These are phyloP conservation scores for Eospalax fontanierii DNA, from an alignment of 2,797 vertebrate genomes.

Conservation along the genomic window DNA sequence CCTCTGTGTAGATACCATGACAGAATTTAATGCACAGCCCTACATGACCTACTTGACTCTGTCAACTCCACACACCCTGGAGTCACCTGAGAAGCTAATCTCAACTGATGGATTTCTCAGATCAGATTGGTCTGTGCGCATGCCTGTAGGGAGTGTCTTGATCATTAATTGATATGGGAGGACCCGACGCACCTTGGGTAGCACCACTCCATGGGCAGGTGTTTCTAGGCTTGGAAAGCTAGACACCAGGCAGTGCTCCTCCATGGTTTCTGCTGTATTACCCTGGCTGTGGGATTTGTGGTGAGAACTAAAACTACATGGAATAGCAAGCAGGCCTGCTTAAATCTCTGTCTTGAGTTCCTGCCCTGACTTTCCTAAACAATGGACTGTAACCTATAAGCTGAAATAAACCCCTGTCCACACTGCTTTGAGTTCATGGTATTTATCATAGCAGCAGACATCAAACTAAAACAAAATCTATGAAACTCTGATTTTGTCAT, in stretches of 20 bases:
- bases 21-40: neutral
- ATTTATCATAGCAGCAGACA: neutral
- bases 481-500: neutral
- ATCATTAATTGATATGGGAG: neutral
- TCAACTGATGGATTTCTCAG: neutral
- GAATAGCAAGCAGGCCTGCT: neutral
- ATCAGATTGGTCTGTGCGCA: neutral
- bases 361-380: neutral
- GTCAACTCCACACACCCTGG: neutral
- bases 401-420: neutral
- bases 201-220: neutral
- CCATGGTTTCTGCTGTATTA: neutral
- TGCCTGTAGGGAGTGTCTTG: neutral
- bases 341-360: neutral
- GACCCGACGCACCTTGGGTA: neutral
- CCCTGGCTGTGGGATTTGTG: neutral
- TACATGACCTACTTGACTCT: neutral
- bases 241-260: neutral
- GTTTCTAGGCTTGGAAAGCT: neutral
- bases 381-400: neutral
- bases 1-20: neutral
- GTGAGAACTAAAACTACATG: neutral
- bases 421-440: no score
- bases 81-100: neutral
- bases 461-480: neutral